Evolutionary conservation across 2,888 invertebrate genomes (phyloP), one percentile per base, ranked within the genome.

Genomic region (Euplagia quadripunctaria): DNA sequence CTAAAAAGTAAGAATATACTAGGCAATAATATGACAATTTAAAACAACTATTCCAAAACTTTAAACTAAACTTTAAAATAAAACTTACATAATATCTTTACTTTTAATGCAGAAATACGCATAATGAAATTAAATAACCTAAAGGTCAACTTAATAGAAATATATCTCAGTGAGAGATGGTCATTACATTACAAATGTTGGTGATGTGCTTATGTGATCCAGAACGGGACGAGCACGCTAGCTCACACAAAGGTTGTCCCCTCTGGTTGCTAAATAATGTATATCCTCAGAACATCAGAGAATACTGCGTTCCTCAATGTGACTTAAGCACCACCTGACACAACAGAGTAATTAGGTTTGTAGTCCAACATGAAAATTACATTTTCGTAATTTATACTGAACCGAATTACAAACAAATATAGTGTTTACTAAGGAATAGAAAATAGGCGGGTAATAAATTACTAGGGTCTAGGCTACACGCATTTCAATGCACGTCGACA

Each of bases 381-480:
- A 77, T 82, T 85, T 78, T 70, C 76, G 77, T 80, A 79, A 74
- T 68, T 82, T 79, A 72, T 31, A 1, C 71, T 76, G 78, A 82
- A 81, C 69, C 68, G 68, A 11, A 31, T 67, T 63, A 65, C 80
- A 81, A 80, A 85, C 81, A 84, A 80, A 83, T 74, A 82, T 81
- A 80, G 79, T 77, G 75, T 76, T 75, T 79, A 79, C 49, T 81
- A 82, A 80, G 81, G 80, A 81, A 75, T 70, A 71, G 80, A 77
- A 82, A 82, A 79, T 14, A 55, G n/a, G n/a, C 55, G 8, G 0
- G 14, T 76, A 85, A 91, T 91, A 89, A 90, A 90, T 91, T 88
- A 88, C 83, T 77, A 71, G 74, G 84, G 85, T 84, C 78, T 80
- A 76, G 83, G 79, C 80, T 82, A 83, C 85, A 85, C 84, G 86